A percentile compares a stretch with the other conserved stretches of the same genome.
Evolutionary conservation across 2,113 vertebrate genomes (phyloP).

Genomic region (Lutjanus erythropterus): DNA sequence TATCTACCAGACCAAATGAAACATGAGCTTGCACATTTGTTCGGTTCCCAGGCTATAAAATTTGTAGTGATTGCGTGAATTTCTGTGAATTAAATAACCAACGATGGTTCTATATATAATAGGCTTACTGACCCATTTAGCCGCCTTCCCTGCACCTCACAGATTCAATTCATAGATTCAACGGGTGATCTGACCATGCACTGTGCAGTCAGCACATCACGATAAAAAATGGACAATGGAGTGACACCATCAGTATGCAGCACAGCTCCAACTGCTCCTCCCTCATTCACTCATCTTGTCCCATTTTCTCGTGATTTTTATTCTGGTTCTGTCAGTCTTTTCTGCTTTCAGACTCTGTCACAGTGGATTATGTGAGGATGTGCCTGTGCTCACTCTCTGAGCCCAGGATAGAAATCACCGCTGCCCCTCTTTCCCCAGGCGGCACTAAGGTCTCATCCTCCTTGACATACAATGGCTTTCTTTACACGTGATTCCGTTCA

Average conservation of each 20-base stretch:
- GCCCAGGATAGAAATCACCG: constrained; percentile 42
- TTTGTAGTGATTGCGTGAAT: background rate
- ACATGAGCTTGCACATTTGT: no score
- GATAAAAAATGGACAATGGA: constrained; percentile 38
- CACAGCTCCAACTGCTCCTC: constrained; percentile 2
- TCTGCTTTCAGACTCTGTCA: constrained; percentile 48
- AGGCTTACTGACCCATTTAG: background rate
- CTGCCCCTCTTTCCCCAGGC: constrained; percentile 37
- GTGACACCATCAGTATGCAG: constrained; percentile 40
- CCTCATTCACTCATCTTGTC: constrained; percentile 35
- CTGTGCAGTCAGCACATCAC: constrained; percentile 15
- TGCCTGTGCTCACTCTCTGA: constrained; percentile 36
- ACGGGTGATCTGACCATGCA: background rate
- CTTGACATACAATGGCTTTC: constrained; percentile 51
- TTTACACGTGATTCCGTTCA: constrained; percentile 37
- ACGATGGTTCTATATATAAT: constrained; percentile 9
- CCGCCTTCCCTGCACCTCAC: background rate
- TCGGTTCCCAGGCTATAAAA: no score
- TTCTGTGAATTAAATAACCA: background rate
- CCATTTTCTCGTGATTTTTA: constrained; percentile 21
- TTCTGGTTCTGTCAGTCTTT: constrained; percentile 33
- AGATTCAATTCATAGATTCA: background rate
- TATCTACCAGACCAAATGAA: no score
- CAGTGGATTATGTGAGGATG: constrained; percentile 57
- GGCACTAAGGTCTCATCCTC: constrained; percentile 57